These are phyloP conservation scores for Dioctria linearis DNA, from an alignment of 2,888 invertebrate genomes.

Conservation along the genomic window DNA sequence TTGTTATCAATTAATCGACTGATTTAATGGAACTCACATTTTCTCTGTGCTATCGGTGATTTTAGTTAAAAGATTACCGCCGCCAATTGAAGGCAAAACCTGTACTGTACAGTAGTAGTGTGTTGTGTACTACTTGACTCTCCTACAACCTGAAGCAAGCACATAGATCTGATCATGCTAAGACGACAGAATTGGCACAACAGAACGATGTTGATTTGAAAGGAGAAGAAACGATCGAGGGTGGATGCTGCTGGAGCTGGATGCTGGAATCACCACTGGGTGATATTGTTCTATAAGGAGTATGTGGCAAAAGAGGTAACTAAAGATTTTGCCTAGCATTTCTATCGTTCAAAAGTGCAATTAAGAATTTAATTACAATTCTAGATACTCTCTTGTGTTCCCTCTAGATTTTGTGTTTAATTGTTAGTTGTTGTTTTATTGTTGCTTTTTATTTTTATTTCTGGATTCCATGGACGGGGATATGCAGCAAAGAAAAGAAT, in stretches of 20 bases:
- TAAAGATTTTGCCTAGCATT: not conserved
- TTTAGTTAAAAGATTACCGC: slow-evolving; percentile 13
- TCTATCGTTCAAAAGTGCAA: slow-evolving; percentile 34
- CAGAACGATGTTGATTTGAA: no score
- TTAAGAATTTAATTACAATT: slow-evolving; percentile 47
- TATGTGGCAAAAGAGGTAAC: not conserved
- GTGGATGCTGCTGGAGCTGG: slow-evolving; percentile 1
- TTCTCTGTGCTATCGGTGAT: slow-evolving; percentile 35
- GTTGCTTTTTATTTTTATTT: not conserved
- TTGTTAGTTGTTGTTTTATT: slow-evolving; percentile 2
- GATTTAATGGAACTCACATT: slow-evolving; percentile 45
- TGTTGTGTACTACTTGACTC: not conserved
- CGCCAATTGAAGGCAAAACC: not conserved
- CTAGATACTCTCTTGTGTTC: slow-evolving; percentile 3
- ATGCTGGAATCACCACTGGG: not conserved
- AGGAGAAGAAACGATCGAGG: not conserved
- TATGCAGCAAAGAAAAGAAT: not conserved
- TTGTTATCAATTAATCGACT: slow-evolving; percentile 40
- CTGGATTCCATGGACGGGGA: not conserved
- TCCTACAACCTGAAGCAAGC: no score
- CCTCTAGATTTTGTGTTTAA: not conserved
- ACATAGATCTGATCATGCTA: no score
- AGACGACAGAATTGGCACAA: no score
- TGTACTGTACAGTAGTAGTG: not conserved
- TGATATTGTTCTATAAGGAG: no score